These are phyloP conservation scores for Lacerta bilineata DNA, from an alignment of 2,797 vertebrate genomes.

Conservation along the genomic window DNA sequence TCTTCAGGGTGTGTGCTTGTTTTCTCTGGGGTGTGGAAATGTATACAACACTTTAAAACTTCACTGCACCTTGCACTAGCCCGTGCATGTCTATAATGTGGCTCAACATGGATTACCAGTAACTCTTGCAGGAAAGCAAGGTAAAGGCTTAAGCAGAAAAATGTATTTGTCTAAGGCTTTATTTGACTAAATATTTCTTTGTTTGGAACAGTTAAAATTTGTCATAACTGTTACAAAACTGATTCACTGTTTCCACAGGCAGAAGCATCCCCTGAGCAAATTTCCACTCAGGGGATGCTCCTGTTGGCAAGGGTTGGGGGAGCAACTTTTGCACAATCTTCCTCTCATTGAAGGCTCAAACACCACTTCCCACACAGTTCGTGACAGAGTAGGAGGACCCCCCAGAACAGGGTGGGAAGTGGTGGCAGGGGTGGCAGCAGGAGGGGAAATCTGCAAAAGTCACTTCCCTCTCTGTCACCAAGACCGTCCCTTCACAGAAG, in stretches of 20 bases:
- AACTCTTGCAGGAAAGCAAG: neutral
- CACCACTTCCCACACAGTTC: too few relatives aligned
- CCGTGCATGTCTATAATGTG: neutral
- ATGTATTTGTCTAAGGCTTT: neutral
- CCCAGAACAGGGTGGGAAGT: too few relatives aligned
- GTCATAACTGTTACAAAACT: neutral
- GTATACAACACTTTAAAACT: neutral
- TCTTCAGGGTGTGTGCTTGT: neutral
- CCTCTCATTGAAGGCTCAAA: too few relatives aligned
- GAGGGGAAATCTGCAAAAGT: too few relatives aligned
- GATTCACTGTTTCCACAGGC: neutral
- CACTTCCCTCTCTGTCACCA: too few relatives aligned
- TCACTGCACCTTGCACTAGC: neutral
- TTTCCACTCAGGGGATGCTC: too few relatives aligned
- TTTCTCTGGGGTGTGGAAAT: neutral
- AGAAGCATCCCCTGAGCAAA: too few relatives aligned
- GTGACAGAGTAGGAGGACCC: too few relatives aligned
- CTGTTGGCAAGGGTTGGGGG: too few relatives aligned
- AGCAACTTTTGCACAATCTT: too few relatives aligned
- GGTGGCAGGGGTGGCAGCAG: too few relatives aligned
- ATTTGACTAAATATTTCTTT: neutral
- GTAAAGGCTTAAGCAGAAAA: neutral
- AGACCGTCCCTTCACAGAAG: too few relatives aligned
- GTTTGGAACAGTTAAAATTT: neutral
- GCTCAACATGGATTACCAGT: neutral